Evolutionary conservation across 2,113 vertebrate genomes (phyloP).

Genomic region (Phrynocephalus versicolor): DNA sequence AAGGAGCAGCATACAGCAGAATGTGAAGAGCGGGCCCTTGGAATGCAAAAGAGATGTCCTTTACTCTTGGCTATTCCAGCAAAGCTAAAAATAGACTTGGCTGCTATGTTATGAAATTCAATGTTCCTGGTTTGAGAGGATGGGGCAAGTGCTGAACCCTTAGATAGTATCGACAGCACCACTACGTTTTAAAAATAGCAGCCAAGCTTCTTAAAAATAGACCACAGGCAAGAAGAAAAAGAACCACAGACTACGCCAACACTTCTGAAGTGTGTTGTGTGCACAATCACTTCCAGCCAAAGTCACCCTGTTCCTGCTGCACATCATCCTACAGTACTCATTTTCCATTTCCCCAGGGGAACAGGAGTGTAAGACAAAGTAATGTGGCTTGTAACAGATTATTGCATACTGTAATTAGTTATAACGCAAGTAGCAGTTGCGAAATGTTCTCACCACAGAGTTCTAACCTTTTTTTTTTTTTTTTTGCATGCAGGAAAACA

Average conservation of each 20-base stretch:
- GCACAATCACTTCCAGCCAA: constrained; percentile 29
- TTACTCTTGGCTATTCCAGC: background rate
- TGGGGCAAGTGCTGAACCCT: background rate
- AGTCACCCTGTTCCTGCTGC: background rate
- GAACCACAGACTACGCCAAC: background rate
- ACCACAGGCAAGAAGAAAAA: background rate
- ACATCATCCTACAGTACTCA: constrained; percentile 7
- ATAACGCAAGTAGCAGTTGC: background rate
- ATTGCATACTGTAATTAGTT: background rate
- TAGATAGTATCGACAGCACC: background rate
- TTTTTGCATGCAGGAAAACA: background rate
- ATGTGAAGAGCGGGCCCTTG: background rate
- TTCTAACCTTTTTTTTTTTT: too few relatives aligned
- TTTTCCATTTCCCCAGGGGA: background rate
- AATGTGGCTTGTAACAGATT: constrained; percentile 4
- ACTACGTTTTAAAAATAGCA: constrained; percentile 12
- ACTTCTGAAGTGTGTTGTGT: background rate
- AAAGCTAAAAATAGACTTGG: constrained; percentile 2
- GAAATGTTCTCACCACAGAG: background rate
- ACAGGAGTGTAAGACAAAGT: accelerated
- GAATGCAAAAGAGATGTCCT: background rate
- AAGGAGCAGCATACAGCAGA: background rate
- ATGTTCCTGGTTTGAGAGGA: background rate
- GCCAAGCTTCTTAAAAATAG: constrained; percentile 28
- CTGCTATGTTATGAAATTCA: constrained; percentile 8